These are phyloP conservation scores for Serripes groenlandicus DNA, from an alignment of 2,888 invertebrate species.

Conservation along the genomic window DNA sequence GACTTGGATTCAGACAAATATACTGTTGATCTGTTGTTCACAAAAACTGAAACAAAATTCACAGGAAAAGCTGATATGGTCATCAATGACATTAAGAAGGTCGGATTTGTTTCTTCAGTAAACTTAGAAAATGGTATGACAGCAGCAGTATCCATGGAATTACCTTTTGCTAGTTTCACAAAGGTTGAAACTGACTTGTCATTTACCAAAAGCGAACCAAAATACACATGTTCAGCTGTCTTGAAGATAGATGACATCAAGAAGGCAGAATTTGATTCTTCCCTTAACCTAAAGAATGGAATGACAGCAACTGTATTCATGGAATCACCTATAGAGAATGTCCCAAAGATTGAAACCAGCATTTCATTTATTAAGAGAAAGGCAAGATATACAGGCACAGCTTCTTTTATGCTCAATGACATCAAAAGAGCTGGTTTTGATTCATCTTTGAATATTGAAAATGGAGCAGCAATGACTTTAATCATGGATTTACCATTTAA, in stretches of 20 bases:
- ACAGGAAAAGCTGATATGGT: background rate
- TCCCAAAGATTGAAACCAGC: too few relatives aligned
- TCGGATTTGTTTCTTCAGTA: background rate
- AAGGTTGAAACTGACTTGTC: slow-evolving; percentile 20
- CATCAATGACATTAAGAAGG: background rate
- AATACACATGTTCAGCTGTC: too few relatives aligned
- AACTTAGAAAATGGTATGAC: background rate
- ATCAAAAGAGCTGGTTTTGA: background rate
- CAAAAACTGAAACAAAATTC: background rate
- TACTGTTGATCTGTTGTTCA: background rate
- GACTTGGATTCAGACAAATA: background rate
- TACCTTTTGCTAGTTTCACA: slow-evolving; percentile 27
- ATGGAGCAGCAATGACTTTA: background rate
- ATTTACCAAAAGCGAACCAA: too few relatives aligned
- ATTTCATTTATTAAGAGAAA: too few relatives aligned
- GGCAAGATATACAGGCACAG: background rate
- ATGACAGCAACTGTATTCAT: too few relatives aligned
- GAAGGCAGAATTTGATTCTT: too few relatives aligned
- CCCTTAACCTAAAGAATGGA: too few relatives aligned
- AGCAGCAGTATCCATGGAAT: slow-evolving; percentile 5
- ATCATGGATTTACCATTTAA: slow-evolving; percentile 23
- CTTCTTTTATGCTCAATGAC: background rate
- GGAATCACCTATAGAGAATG: too few relatives aligned
- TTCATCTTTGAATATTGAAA: background rate
- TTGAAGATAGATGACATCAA: too few relatives aligned